Evolutionary conservation across 1,140 invertebrate genomes (phyloP).

Genomic region (Pseudomyrmex sp.): DNA sequence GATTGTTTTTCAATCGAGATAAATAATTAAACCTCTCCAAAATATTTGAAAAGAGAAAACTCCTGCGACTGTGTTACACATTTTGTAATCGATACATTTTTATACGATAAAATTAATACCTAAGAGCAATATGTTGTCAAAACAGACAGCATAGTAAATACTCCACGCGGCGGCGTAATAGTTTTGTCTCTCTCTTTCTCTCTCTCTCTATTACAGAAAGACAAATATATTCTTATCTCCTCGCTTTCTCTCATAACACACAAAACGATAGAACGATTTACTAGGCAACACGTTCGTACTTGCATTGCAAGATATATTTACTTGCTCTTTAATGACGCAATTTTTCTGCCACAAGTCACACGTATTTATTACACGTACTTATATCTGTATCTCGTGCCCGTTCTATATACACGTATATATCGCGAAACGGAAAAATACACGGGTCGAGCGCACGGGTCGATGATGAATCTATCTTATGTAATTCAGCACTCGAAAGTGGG

Average conservation of each 20-base stretch:
- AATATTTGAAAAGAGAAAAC: neutral
- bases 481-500: slow-evolving; percentile 74
- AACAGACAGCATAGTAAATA: no score
- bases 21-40: slow-evolving; percentile 31
- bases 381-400: slow-evolving; percentile 29
- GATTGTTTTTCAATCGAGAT: slow-evolving; percentile 30
- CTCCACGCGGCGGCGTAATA: no score
- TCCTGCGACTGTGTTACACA: no score
- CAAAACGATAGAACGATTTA: neutral
- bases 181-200: no score
- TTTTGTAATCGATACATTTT: no score
- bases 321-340: slow-evolving; percentile 28
- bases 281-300: neutral
- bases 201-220: neutral
- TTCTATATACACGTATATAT: slow-evolving; percentile 1
- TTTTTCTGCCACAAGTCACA: slow-evolving; percentile 12
- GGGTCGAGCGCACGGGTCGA: slow-evolving; percentile 24
- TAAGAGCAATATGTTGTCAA: neutral
- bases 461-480: slow-evolving; percentile 69
- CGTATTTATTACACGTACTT: slow-evolving; percentile 38
- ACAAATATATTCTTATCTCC: neutral
- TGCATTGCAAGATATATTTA: neutral
- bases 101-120: neutral
- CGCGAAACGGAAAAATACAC: slow-evolving; percentile 20
- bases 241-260: neutral